Percentiles rank a stretch among this genome's conserved stretches.
These are phyloP conservation scores for Anagrus nilaparvatae DNA, from an alignment of 1,140 invertebrate genomes.

Conservation along the genomic window DNA sequence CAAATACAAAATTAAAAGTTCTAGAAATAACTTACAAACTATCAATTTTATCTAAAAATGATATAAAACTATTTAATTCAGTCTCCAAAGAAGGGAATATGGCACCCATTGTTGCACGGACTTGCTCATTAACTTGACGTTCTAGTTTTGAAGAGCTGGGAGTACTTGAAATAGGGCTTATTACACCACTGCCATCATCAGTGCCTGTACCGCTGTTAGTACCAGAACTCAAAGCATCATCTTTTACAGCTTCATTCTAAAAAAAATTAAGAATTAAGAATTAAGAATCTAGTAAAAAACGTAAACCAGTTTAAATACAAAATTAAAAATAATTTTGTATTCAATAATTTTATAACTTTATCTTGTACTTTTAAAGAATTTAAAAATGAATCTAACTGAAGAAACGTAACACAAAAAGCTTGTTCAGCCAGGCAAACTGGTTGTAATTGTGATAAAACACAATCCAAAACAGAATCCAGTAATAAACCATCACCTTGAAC, in stretches of 20 bases:
- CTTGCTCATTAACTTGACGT: slow-evolving; percentile 65
- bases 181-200: slow-evolving; percentile 18
- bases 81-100: slow-evolving; percentile 79
- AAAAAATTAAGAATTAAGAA: too few species aligned
- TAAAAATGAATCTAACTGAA: slow-evolving; percentile 65
- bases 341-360: not conserved
- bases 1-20: not conserved
- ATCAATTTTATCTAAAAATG: slow-evolving; percentile 77
- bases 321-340: not conserved
- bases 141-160: slow-evolving; percentile 51
- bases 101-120: slow-evolving; percentile 74
- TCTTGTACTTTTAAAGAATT: slow-evolving; percentile 16
- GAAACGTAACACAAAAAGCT: slow-evolving; percentile 89
- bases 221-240: slow-evolving; percentile 30
- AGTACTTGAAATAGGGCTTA: slow-evolving; percentile 33
- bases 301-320: too few species aligned
- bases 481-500: slow-evolving; percentile 35
- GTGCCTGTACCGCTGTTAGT: slow-evolving; percentile 19
- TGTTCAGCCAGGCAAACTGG: slow-evolving; percentile 90
- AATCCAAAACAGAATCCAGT: slow-evolving; percentile 62
- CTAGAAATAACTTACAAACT: slow-evolving; percentile 59
- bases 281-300: too few species aligned
- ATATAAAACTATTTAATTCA: slow-evolving; percentile 76
- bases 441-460: slow-evolving; percentile 79
- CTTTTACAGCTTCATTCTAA: too few species aligned